Percentiles rank a stretch among this genome's conserved stretches.
Conservation (phyloP, 2,888 invertebrate species). For the Eupithecia exiguata region DNA sequence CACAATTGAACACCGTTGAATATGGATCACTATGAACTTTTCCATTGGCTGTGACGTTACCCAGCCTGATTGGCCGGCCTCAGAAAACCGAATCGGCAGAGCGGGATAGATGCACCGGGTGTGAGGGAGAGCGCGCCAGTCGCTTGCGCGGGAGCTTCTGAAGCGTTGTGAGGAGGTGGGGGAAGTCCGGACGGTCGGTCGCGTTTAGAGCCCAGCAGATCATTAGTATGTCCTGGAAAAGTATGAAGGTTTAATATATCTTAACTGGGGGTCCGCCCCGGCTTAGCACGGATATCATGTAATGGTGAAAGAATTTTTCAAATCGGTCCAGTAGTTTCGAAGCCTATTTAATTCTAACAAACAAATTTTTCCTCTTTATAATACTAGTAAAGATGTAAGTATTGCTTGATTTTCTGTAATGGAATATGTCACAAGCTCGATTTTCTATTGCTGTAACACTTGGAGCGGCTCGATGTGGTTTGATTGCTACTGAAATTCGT, state of each 20-base stretch:
- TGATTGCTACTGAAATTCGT: neutral
- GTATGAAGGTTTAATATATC: neutral
- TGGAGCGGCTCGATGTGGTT: neutral
- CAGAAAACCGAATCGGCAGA: conserved; percentile 98
- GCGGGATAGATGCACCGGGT: conserved; percentile 97
- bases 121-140: conserved; percentile 98
- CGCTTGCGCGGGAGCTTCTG: conserved; percentile 97
- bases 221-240: conserved; percentile 94
- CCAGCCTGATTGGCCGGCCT: conserved; percentile 41
- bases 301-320: too few species aligned
- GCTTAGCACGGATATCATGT: too few species aligned
- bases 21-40: neutral
- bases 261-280: too few species aligned
- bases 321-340: too few species aligned
- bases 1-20: neutral
- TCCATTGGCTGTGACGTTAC: conserved; percentile 1
- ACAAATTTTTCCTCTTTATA: too few species aligned
- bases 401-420: neutral
- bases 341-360: too few species aligned
- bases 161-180: conserved; percentile 91
- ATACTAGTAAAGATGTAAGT: too few species aligned
- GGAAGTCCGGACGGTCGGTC: conserved; percentile 95
- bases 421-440: neutral
- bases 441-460: neutral
- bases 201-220: conserved; percentile 96